Evolutionary conservation across 2,113 vertebrate genomes (phyloP), one percentile per base, ranked within the genome.

Genomic region (Cisticola juncidis): DNA sequence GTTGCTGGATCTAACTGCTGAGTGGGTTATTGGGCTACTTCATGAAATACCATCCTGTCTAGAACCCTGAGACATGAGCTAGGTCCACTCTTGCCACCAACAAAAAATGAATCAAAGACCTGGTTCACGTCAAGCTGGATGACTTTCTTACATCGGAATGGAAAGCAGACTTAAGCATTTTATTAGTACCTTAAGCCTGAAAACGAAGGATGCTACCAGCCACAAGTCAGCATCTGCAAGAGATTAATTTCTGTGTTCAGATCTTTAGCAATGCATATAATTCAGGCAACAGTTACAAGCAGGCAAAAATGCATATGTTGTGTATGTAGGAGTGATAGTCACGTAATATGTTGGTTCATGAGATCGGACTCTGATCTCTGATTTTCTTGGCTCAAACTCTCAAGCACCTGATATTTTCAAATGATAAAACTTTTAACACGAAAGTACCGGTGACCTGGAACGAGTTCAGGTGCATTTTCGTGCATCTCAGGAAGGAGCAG

Each of bases 211-310:
- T 88, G 89, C 47, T 95, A 80, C 65, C 77, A 95, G 86, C 28
- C 90, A 84, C 29, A 2, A 96, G 90, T 79, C 72, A 94, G 88
- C 86, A 94, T 95, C 84, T 94, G 94, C 60, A 93, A 88, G 66
- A 92, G 35, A 90, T 96, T 87, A 91, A 90, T 95, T 88, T 81
- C 66, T 72, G 51, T 26, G 78, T 82, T 88, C 72, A 85, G 69
- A 90, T 95, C 51, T 94, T 81, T 44, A 96, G 88, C 35, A 71
- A 86, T 53, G 79, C 58, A 69, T 86, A 64, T 58, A 81, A 95
- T 64, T 96, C 84, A 88, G 73, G 81, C 71, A 94, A 76, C 36
- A 81, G 82, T 66, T 54, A 94, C 69, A 81, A 91, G 40, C 33
- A 83, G 48, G n/a, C 56, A 86, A 88, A 88, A 96, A 78, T 92